Percentiles rank a stretch among this genome's conserved stretches.
phyloP scores from a whole-genome alignment of 2,113 vertebrate genomes.

The Psittacara wagleri region DNA sequence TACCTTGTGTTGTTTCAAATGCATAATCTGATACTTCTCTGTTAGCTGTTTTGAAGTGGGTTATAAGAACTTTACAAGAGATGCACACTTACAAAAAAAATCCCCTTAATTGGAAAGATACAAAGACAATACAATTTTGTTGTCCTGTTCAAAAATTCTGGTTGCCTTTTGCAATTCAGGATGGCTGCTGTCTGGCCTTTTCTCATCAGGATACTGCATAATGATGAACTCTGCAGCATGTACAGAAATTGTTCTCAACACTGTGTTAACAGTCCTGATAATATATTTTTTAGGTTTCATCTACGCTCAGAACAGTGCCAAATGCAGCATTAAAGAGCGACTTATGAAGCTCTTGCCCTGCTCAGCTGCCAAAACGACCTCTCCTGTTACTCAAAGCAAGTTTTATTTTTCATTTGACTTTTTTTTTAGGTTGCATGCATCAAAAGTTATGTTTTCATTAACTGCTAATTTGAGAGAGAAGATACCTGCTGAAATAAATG shows the following conservation, averaged over 20 bases:
- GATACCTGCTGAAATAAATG: not conserved
- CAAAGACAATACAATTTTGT: not conserved
- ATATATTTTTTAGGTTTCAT: constrained; percentile 90
- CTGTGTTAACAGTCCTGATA: constrained; percentile 70
- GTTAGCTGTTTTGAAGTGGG: not conserved
- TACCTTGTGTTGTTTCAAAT: not conserved
- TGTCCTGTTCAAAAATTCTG: constrained; percentile 31
- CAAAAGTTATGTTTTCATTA: not conserved
- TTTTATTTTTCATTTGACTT: constrained; percentile 70
- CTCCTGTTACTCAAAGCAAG: constrained; percentile 93
- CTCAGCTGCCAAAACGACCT: constrained; percentile 85
- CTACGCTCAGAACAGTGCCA: constrained; percentile 84
- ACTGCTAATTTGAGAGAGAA: not conserved
- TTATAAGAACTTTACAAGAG: not conserved
- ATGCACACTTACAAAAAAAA: not conserved
- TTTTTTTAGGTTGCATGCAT: constrained; percentile 62
- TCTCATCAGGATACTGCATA: not conserved
- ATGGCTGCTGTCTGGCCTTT: not conserved
- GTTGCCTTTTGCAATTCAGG: constrained; percentile 1
- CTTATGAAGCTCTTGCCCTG: constrained; percentile 92
- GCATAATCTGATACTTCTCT: not conserved
- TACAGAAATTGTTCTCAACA: constrained; percentile 11
- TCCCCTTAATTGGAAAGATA: not conserved
- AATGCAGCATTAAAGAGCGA: constrained; percentile 88
- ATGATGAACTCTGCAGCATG: constrained; percentile 14